Conservation (phyloP, 1,140 invertebrate genomes). For the Drosophila ironensis region DNA sequence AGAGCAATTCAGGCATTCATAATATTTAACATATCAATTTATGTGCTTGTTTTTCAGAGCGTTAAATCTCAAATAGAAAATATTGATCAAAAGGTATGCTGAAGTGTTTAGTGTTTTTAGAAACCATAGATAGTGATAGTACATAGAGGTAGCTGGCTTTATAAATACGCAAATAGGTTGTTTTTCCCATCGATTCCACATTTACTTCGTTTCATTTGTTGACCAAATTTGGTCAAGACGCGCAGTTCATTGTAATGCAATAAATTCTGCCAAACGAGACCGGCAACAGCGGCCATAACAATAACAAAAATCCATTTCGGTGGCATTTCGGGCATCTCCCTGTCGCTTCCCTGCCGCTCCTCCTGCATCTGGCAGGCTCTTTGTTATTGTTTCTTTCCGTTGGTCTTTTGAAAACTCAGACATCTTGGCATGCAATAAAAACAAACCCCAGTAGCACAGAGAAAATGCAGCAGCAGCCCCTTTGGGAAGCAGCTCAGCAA, state of each 20-base stretch:
- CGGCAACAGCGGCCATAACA: constrained; percentile 42
- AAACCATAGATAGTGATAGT: neutral
- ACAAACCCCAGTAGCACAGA: constrained; percentile 39
- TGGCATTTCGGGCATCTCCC: constrained; percentile 23
- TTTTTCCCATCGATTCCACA: constrained; percentile 6
- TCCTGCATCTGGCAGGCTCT: too few species aligned
- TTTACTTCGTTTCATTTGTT: constrained; percentile 40
- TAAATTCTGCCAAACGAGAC: constrained; percentile 46
- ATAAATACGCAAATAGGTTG: too few species aligned
- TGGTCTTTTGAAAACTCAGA: constrained; percentile 58
- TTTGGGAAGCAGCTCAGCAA: neutral
- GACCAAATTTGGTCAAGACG: constrained; percentile 67
- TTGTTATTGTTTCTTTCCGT: constrained; percentile 45
- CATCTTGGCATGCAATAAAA: constrained; percentile 71
- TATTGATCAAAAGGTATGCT: neutral
- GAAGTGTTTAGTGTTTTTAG: too few species aligned
- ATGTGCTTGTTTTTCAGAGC: neutral
- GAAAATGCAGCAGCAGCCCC: constrained; percentile 30
- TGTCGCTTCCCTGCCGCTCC: neutral
- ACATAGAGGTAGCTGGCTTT: too few species aligned
- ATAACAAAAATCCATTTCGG: constrained; percentile 63
- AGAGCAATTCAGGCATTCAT: neutral
- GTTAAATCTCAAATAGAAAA: neutral
- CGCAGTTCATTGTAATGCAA: constrained; percentile 64
- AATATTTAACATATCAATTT: neutral